phyloP scores from a whole-genome alignment of 2,888 invertebrate species.

The Seladonia tumulorum region DNA sequence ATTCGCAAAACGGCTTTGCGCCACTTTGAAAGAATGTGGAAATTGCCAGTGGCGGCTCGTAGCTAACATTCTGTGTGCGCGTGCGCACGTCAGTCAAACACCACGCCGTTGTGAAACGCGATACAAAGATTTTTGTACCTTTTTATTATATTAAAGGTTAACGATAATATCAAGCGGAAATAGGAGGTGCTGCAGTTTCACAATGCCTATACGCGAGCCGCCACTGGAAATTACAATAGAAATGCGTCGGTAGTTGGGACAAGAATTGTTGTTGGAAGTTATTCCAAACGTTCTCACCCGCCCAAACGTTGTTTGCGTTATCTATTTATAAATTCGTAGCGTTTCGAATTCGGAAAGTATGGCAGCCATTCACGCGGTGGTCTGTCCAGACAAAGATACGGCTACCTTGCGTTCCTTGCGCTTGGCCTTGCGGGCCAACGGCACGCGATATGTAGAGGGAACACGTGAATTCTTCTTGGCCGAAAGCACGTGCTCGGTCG shows the following conservation, averaged over 20 bases:
- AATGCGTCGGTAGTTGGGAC: not conserved
- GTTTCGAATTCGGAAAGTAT: not conserved
- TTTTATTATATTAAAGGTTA: too few relatives aligned
- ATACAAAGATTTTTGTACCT: too few relatives aligned
- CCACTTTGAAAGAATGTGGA: not conserved
- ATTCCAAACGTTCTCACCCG: not conserved
- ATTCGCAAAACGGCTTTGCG: not conserved
- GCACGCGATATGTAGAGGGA: conserved; percentile 80
- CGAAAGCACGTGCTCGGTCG: conserved; percentile 28
- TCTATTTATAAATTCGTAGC: not conserved
- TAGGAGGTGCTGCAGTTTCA: too few relatives aligned
- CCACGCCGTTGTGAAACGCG: too few relatives aligned
- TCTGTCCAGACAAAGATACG: not conserved
- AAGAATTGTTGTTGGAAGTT: not conserved
- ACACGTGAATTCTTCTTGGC: conserved; percentile 71
- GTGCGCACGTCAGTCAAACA: too few relatives aligned
- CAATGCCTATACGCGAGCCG: too few relatives aligned
- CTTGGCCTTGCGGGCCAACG: conserved; percentile 68
- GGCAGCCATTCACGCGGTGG: not conserved
- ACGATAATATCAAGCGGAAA: too few relatives aligned
- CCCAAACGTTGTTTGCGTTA: not conserved
- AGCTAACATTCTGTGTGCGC: too few relatives aligned
- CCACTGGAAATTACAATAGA: not conserved
- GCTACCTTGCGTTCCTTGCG: conserved; percentile 60
- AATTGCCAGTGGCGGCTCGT: not conserved